Evolutionary conservation across 1,140 invertebrate genomes (phyloP).

Genomic region (Listronotus bonariensis): DNA sequence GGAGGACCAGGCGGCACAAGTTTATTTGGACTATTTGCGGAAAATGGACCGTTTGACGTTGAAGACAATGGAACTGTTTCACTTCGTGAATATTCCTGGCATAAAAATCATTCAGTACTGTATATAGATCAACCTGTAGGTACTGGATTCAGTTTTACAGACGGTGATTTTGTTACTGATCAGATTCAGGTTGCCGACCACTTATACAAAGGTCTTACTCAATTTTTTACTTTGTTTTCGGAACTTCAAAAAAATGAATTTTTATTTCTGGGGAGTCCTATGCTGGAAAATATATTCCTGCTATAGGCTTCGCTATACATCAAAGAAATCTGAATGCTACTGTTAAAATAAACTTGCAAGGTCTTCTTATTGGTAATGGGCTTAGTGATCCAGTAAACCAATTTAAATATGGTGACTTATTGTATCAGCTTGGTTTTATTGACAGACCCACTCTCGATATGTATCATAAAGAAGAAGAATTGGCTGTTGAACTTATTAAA

Average conservation of each 20-base stretch:
- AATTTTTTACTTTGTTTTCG: constrained; percentile 76
- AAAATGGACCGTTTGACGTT: constrained; percentile 67
- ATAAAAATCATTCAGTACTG: constrained; percentile 68
- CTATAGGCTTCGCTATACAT: constrained; percentile 74
- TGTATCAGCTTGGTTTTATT: constrained; percentile 76
- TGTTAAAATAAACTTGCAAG: constrained; percentile 69
- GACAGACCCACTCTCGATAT: constrained; percentile 54
- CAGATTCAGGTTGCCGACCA: constrained; percentile 69
- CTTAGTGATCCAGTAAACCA: constrained; percentile 79
- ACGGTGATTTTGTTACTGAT: constrained; percentile 66
- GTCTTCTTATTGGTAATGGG: constrained; percentile 82
- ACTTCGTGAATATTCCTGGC: constrained; percentile 62
- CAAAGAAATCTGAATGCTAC: constrained; percentile 65
- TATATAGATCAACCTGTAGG: constrained; percentile 88
- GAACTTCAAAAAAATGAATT: constrained; percentile 69
- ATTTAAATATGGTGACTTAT: constrained; percentile 71
- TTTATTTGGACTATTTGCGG: constrained; percentile 72
- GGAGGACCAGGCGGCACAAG: constrained; percentile 74
- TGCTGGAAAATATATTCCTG: constrained; percentile 81
- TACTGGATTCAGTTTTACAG: constrained; percentile 76
- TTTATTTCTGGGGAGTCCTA: constrained; percentile 85
- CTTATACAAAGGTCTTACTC: constrained; percentile 66
- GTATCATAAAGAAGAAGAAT: too few species aligned
- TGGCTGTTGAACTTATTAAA: too few species aligned
- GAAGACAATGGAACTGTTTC: constrained; percentile 55